Conservation (phyloP, 2,888 invertebrate genomes). For the Diaprepes abbreviatus region DNA sequence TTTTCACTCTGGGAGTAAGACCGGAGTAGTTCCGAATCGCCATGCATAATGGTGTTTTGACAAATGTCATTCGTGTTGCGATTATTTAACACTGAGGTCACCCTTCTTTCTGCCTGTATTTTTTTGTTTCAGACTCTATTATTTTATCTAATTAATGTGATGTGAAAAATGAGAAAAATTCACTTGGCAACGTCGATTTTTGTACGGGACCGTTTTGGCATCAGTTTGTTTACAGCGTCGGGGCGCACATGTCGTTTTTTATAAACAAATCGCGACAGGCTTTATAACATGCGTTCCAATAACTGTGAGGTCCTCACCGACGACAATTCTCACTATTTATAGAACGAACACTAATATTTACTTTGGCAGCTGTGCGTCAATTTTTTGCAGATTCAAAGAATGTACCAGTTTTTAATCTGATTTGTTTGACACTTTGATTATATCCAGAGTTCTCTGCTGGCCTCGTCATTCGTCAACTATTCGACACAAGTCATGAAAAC, state of each 20-base stretch:
- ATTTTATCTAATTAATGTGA: too few relatives aligned
- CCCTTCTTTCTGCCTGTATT: too few relatives aligned
- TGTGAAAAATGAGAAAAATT: too few relatives aligned
- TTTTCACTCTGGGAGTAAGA: too few relatives aligned
- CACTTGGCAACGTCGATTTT: conserved; percentile 49
- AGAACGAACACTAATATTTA: conserved; percentile 63
- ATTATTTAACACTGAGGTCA: too few relatives aligned
- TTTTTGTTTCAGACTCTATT: too few relatives aligned
- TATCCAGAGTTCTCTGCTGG: conserved; percentile 27
- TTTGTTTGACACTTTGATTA: conserved; percentile 45
- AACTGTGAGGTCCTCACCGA: conserved; percentile 58
- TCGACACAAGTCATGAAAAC: conserved; percentile 13
- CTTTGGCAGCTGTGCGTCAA: conserved; percentile 57
- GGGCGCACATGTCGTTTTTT: conserved; percentile 65
- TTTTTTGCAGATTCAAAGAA: conserved; percentile 49
- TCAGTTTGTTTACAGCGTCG: conserved; percentile 70
- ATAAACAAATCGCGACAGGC: conserved; percentile 65
- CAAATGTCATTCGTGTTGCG: too few relatives aligned
- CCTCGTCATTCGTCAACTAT: conserved; percentile 35
- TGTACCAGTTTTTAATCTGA: conserved; percentile 43
- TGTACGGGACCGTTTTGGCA: conserved; percentile 67
- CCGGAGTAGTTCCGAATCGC: too few relatives aligned
- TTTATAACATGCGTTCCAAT: conserved; percentile 60
- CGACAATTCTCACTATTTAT: conserved; percentile 63
- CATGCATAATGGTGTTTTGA: too few relatives aligned